Percentiles rank a stretch among this genome's conserved stretches.
phyloP scores from a whole-genome alignment of 1,140 invertebrate species.

The Mactra quadrangularis region DNA sequence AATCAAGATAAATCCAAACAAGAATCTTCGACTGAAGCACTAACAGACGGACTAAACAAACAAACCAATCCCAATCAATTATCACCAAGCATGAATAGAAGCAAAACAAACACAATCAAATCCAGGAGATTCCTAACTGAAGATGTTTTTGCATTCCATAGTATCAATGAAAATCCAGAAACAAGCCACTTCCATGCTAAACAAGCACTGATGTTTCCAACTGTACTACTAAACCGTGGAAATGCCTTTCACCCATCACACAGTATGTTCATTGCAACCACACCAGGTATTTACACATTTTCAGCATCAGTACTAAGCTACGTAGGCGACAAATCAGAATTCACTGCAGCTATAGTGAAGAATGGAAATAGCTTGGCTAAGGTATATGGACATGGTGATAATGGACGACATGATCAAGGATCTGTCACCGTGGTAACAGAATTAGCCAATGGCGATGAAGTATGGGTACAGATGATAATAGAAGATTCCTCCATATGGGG shows the following conservation, averaged over 20 bases:
- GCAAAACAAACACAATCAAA: too few relatives aligned
- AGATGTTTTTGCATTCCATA: neutral
- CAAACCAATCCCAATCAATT: too few relatives aligned
- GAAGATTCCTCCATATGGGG: neutral
- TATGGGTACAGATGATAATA: neutral
- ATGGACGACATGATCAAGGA: slow-evolving; percentile 11
- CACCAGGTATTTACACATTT: slow-evolving; percentile 13
- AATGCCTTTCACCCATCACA: neutral
- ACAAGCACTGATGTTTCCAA: neutral
- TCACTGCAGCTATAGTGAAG: slow-evolving; percentile 12
- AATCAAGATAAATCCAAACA: too few relatives aligned
- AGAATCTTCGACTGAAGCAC: too few relatives aligned
- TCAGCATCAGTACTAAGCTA: slow-evolving; percentile 7
- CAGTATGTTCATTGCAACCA: neutral
- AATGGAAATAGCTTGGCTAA: neutral
- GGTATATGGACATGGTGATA: neutral
- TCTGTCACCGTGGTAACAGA: neutral
- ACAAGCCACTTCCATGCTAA: neutral
- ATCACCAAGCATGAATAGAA: too few relatives aligned
- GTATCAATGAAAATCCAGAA: neutral
- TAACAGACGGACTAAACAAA: too few relatives aligned
- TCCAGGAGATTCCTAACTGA: too few relatives aligned
- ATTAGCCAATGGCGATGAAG: slow-evolving; percentile 3
- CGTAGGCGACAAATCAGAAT: neutral
- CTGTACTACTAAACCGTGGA: neutral